These are phyloP conservation scores for Tinea trinotella DNA, from an alignment of 2,888 invertebrate genomes.

Conservation along the genomic window DNA sequence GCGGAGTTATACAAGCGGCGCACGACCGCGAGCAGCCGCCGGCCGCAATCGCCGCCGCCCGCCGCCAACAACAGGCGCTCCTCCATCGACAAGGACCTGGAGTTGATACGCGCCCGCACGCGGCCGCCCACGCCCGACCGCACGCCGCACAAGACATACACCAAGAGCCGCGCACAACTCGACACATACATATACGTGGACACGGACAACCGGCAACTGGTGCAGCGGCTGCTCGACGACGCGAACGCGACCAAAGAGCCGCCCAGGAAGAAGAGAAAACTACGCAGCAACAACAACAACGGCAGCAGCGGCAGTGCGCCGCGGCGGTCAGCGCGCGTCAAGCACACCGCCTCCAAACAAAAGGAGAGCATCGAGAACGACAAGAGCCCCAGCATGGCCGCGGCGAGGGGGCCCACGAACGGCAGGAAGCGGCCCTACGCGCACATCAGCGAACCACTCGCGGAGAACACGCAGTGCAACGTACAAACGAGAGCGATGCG, in stretches of 20 bases:
- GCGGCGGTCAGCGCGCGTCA: neutral
- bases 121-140: slow-evolving; percentile 33
- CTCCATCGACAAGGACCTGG: slow-evolving; percentile 58
- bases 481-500: slow-evolving; percentile 36
- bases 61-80: slow-evolving; percentile 34
- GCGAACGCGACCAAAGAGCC: slow-evolving; percentile 38
- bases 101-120: slow-evolving; percentile 47
- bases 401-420: slow-evolving; percentile 20
- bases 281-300: neutral
- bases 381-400: neutral
- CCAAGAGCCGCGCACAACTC: slow-evolving; percentile 50
- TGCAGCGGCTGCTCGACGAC: slow-evolving; percentile 23
- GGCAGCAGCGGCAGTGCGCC: neutral
- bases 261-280: slow-evolving; percentile 47
- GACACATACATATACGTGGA: slow-evolving; percentile 62
- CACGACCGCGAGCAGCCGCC: slow-evolving; percentile 57
- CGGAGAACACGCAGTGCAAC: neutral
- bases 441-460: slow-evolving; percentile 33
- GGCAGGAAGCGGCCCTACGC: slow-evolving; percentile 38
- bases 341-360: neutral
- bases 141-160: slow-evolving; percentile 59
- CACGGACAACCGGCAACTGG: slow-evolving; percentile 44
- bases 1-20: slow-evolving; percentile 62
- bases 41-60: slow-evolving; percentile 29
- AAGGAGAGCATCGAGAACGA: neutral